Conservation (phyloP, 1,140 invertebrate genomes). For the Trichoplusia ni region DNA sequence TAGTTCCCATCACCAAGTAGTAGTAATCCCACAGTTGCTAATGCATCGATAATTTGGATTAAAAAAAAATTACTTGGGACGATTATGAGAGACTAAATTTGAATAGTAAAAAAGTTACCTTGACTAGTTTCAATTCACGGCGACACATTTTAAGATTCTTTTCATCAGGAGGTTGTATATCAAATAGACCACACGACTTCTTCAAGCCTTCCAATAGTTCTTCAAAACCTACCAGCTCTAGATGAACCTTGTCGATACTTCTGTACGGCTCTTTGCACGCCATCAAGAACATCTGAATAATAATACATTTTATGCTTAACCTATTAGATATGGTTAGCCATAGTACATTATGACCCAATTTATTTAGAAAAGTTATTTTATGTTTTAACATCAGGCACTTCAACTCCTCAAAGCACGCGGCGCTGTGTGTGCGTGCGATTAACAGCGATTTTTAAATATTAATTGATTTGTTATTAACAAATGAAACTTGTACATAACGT, state of each 20-base stretch:
- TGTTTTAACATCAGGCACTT: no score
- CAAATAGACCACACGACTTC: conserved; percentile 92
- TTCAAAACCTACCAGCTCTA: conserved; percentile 87
- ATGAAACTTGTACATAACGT: no score
- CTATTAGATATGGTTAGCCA: no score
- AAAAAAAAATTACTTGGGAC: conserved; percentile 34
- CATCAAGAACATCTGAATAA: conserved; percentile 85
- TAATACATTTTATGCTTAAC: no score
- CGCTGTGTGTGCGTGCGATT: no score
- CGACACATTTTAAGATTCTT: conserved; percentile 88
- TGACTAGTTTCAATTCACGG: conserved; percentile 90
- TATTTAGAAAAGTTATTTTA: no score
- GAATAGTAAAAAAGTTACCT: conserved; percentile 68
- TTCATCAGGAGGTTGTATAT: conserved; percentile 92
- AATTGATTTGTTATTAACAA: no score
- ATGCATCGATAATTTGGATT: no score
- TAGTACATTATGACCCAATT: no score
- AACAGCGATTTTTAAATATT: no score
- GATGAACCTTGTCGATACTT: conserved; percentile 87
- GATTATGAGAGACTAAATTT: background rate
- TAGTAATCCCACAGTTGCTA: conserved; percentile 95
- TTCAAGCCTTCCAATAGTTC: conserved; percentile 85
- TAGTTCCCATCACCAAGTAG: conserved; percentile 88
- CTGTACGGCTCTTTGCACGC: conserved; percentile 88
- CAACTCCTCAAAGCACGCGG: no score